These are phyloP conservation scores for Potamilus streckersoni DNA, from an alignment of 1,140 invertebrate species.

Conservation along the genomic window DNA sequence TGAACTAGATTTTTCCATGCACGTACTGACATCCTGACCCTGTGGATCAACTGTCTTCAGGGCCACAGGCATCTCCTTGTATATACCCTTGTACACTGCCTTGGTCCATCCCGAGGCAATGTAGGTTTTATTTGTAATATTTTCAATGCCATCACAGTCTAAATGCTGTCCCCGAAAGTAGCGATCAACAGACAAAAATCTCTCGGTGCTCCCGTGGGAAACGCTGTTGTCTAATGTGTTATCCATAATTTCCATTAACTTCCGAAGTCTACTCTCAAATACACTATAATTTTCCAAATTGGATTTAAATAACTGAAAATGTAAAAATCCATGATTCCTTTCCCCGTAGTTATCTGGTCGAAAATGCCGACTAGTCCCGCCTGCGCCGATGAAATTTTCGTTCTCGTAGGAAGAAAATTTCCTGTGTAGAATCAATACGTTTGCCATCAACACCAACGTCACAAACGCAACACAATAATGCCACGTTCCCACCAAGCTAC, in stretches of 20 bases:
- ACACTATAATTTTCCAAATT: constrained; percentile 17
- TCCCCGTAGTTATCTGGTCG: not conserved
- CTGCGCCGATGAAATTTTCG: constrained; percentile 27
- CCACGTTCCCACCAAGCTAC: too few species aligned
- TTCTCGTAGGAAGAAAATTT: constrained; percentile 32
- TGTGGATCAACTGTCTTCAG: constrained; percentile 69
- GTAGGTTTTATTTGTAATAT: constrained; percentile 47
- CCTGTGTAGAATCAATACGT: constrained; percentile 33
- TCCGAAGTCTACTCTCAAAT: constrained; percentile 48
- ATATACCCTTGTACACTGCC: constrained; percentile 66
- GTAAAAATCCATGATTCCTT: too few species aligned
- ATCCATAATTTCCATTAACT: constrained; percentile 46
- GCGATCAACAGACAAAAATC: constrained; percentile 17
- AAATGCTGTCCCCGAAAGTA: constrained; percentile 34
- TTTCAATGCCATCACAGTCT: constrained; percentile 53
- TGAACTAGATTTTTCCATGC: constrained; percentile 49
- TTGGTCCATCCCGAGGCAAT: constrained; percentile 71
- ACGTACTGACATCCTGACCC: constrained; percentile 66
- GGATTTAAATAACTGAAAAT: not conserved
- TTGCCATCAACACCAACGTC: constrained; percentile 21
- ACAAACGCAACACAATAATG: constrained; percentile 6
- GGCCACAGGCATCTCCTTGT: constrained; percentile 59
- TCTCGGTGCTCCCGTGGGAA: constrained; percentile 6
- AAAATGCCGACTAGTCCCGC: constrained; percentile 15
- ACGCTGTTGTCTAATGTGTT: constrained; percentile 29